phyloP scores from a whole-genome alignment of 2,113 vertebrate genomes.

The Lagopus leucura region DNA sequence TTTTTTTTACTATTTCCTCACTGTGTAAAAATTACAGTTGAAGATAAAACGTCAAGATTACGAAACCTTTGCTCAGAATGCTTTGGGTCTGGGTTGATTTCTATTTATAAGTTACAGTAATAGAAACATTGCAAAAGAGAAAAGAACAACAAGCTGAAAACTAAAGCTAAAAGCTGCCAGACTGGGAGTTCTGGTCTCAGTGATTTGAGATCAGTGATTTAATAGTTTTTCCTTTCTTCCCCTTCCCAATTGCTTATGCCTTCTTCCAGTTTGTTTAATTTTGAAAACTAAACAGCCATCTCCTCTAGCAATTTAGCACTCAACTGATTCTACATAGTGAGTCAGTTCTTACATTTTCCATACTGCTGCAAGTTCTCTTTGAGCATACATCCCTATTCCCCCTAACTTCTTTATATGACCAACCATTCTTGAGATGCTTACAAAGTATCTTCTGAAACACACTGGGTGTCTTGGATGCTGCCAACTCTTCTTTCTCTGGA shows the following conservation, averaged over 20 bases:
- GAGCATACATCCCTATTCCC: background rate
- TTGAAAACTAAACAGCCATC: background rate
- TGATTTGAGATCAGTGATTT: background rate
- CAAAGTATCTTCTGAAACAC: conserved; percentile 12
- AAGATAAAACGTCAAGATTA: background rate
- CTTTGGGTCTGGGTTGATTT: background rate
- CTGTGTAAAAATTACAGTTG: background rate
- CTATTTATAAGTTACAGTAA: background rate
- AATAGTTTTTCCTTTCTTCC: background rate
- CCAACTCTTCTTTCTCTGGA: conserved; percentile 28
- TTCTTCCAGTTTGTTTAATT: background rate
- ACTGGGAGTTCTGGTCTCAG: background rate
- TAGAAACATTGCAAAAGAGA: background rate
- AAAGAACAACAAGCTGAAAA: background rate
- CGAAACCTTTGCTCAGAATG: background rate
- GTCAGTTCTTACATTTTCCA: background rate
- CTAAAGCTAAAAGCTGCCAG: background rate
- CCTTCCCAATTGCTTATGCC: background rate
- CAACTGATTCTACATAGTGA: background rate
- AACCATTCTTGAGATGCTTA: background rate
- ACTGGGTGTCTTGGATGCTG: background rate
- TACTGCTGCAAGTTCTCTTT: background rate
- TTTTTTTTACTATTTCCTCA: background rate
- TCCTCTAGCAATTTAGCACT: background rate
- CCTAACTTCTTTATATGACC: background rate